Conservation (phyloP, 2,797 vertebrate genomes). For the Loriculus beryllinus region DNA sequence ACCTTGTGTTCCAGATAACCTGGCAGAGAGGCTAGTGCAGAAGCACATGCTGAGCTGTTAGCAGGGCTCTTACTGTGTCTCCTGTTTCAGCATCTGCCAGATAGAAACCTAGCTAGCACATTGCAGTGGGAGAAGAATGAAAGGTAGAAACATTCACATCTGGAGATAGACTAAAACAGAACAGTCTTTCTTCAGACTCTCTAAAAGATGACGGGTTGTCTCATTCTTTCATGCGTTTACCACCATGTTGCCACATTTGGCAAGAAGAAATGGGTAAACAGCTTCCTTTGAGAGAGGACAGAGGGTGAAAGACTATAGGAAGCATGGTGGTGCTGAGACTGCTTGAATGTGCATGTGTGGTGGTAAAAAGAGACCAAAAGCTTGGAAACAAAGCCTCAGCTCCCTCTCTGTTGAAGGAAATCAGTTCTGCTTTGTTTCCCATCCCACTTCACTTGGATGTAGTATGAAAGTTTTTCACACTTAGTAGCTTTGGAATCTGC, state of each 20-base stretch:
- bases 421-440: not conserved
- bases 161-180: not conserved
- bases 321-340: not conserved
- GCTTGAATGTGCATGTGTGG: not conserved
- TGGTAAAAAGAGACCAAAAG: not conserved
- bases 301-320: not conserved
- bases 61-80: not conserved
- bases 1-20: not conserved
- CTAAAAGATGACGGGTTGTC: not conserved
- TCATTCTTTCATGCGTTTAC: not conserved
- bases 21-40: constrained; percentile 12
- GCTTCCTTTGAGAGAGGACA: constrained; percentile 11
- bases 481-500: not conserved
- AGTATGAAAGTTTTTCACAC: not conserved
- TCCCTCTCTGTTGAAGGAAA: not conserved
- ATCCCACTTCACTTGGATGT: not conserved
- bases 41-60: not conserved
- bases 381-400: not conserved
- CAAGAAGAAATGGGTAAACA: constrained; percentile 4
- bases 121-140: not conserved
- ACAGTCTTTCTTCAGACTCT: not conserved
- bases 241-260: not conserved
- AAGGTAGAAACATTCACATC: not conserved
- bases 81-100: constrained; percentile 18
- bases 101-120: not conserved